Base-by-base conservation (phyloP, 2,113 vertebrate species). In the Cairina moschata region DNA sequence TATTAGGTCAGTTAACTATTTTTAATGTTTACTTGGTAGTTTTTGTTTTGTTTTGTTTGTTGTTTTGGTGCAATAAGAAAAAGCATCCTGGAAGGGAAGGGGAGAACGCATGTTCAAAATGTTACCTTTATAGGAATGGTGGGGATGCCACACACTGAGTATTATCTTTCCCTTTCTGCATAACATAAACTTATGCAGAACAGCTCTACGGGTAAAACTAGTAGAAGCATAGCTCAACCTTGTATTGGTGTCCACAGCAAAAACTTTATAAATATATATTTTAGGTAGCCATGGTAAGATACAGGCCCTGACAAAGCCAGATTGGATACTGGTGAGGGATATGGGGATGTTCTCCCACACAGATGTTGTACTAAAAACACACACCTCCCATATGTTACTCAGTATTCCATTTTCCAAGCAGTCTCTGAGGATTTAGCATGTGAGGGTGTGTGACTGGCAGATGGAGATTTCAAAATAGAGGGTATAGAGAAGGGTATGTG, bases 101-200 rank as follows among this genome's bases (percentile, higher is more conserved):
- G 0, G 59, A 26, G 36, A 48, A 9, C 5, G 11, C 0, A 0
- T 23, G 22, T 22, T 66, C 6, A 4, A 10, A 32, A 55, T 1
- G 38, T 60, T 55, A 9, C 40, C 6, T 48, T 40, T 14, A 4
- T 29, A 67, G 42, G 44, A 38, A 28, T 22, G 20, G 32, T 18
- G 7, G 29, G 48, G 63, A 34, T 54, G 77, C 34, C 17, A 32
- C 29, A 2, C 13, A 21, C 46, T 76, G 13, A 4, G 3, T 18
- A 8, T 28, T 32, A 16, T 16, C 15, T 83, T 13, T 50, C 7
- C 20, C 48, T 55, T 50, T 15, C 8, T 50, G 42, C 12, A 18
- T 32, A 11, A 13, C 36, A 18, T 11, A 62, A 31, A 38, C 13
- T 59, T 76, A 17, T 1, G 0, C 11, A 7, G 38, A 69, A n/a